A percentile compares a stretch with the other conserved stretches of the same genome.
phyloP scores from a whole-genome alignment of 2,113 vertebrate species.

The Sardina pilchardus region DNA sequence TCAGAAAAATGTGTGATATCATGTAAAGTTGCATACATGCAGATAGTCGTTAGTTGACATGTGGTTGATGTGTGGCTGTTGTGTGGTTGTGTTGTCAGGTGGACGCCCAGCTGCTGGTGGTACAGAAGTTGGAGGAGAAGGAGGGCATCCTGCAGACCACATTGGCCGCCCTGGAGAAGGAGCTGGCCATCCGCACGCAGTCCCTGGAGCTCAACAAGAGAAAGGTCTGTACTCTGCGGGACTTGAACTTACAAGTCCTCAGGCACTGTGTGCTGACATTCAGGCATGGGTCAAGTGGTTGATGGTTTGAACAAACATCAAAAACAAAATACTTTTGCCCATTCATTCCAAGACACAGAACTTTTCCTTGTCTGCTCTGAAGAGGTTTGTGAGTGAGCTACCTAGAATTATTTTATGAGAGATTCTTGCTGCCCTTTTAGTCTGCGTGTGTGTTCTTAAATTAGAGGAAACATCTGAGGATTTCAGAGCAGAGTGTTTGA shows the following conservation, averaged over 20 bases:
- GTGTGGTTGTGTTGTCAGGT: slow-evolving; percentile 69
- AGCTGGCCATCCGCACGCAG: slow-evolving; percentile 81
- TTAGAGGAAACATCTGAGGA: background rate
- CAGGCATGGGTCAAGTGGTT: too few relatives aligned
- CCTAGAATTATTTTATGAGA: background rate
- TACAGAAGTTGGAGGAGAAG: slow-evolving; percentile 91
- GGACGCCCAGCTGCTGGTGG: slow-evolving; percentile 87
- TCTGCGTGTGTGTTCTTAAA: background rate
- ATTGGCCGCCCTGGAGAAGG: slow-evolving; percentile 83
- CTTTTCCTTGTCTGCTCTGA: background rate
- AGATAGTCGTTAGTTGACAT: background rate
- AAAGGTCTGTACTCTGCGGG: slow-evolving; percentile 74
- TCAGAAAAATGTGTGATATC: background rate
- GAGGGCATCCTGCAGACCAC: slow-evolving; percentile 85
- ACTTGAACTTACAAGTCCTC: background rate
- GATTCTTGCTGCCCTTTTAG: background rate
- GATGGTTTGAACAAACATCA: too few relatives aligned
- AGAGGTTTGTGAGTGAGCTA: background rate
- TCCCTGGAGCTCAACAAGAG: slow-evolving; percentile 90
- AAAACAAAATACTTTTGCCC: too few relatives aligned
- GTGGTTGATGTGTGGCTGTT: slow-evolving; percentile 13
- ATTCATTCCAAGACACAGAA: too few relatives aligned
- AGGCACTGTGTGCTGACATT: too few relatives aligned
- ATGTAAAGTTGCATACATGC: background rate
- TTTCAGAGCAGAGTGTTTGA: background rate